Conservation (phyloP, 2,888 invertebrate species). For the Amphimallon solstitiale region DNA sequence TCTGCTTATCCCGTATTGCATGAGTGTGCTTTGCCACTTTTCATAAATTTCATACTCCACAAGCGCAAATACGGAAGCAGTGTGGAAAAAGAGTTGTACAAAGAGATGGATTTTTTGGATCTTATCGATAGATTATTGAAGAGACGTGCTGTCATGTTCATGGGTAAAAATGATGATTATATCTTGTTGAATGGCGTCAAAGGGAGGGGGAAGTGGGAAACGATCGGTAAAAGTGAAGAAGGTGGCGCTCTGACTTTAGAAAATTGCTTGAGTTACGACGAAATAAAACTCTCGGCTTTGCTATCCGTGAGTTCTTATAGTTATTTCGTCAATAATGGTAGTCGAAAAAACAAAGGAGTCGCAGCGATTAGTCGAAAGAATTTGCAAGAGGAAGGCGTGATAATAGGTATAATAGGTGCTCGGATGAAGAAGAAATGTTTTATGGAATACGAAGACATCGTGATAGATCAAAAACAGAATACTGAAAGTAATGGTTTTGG, state of each 20-base stretch:
- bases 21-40: conserved; percentile 71
- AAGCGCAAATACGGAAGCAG: conserved; percentile 62
- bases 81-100: conserved; percentile 58
- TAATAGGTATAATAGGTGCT: conserved; percentile 64
- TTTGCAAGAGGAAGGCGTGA: conserved; percentile 65
- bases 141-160: conserved; percentile 66
- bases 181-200: conserved; percentile 57
- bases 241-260: conserved; percentile 63
- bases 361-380: conserved; percentile 57
- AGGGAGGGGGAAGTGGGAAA: conserved; percentile 66
- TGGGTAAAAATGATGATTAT: conserved; percentile 50
- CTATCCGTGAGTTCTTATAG: conserved; percentile 68
- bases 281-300: conserved; percentile 69
- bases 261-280: conserved; percentile 69
- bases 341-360: conserved; percentile 66
- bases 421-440: conserved; percentile 63
- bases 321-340: conserved; percentile 69
- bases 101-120: conserved; percentile 61
- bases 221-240: conserved; percentile 65
- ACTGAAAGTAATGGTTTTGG: conserved; percentile 65
- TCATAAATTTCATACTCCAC: conserved; percentile 72
- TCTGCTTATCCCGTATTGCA: conserved; percentile 77
- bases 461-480: conserved; percentile 65
- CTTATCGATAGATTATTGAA: conserved; percentile 67
- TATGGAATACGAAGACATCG: conserved; percentile 68